phyloP scores from a whole-genome alignment of 1,140 invertebrate genomes.

The Zaprionus camerounensis region DNA sequence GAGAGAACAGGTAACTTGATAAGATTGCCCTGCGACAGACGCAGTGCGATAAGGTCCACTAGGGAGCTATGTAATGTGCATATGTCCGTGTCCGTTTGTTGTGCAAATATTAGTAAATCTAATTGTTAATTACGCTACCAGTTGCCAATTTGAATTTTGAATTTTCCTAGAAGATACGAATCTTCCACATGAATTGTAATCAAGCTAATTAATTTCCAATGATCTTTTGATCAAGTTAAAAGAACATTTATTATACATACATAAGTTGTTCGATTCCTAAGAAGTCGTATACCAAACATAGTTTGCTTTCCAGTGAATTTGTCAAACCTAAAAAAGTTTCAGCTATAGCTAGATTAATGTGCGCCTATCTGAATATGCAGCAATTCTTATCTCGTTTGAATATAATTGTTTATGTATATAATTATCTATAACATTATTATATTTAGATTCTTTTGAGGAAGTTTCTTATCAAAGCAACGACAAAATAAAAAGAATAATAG shows the following conservation, averaged over 20 bases:
- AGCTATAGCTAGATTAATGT: slow-evolving; percentile 5
- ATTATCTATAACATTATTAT: slow-evolving; percentile 6
- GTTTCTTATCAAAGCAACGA: slow-evolving; percentile 21
- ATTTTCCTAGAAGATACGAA: neutral
- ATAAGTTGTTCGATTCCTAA: neutral
- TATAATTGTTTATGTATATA: slow-evolving; percentile 7
- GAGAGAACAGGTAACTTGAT: slow-evolving; percentile 17
- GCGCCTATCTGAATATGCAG: slow-evolving; percentile 18
- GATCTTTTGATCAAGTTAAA: neutral
- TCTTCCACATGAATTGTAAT: neutral
- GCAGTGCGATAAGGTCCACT: slow-evolving; percentile 24
- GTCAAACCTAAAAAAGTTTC: neutral
- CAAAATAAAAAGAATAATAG: neutral
- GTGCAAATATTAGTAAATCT: slow-evolving; percentile 5
- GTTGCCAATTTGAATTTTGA: neutral
- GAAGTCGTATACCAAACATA: neutral
- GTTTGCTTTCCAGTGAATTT: neutral
- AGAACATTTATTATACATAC: no score
- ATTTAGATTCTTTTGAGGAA: neutral
- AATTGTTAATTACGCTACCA: slow-evolving; percentile 19
- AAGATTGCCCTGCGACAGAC: slow-evolving; percentile 32
- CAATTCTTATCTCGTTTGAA: slow-evolving; percentile 28
- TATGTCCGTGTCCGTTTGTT: neutral
- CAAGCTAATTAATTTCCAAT: neutral
- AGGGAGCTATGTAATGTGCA: slow-evolving; percentile 15